Conservation (phyloP, 2,113 vertebrate species). For the Rhea americana region DNA sequence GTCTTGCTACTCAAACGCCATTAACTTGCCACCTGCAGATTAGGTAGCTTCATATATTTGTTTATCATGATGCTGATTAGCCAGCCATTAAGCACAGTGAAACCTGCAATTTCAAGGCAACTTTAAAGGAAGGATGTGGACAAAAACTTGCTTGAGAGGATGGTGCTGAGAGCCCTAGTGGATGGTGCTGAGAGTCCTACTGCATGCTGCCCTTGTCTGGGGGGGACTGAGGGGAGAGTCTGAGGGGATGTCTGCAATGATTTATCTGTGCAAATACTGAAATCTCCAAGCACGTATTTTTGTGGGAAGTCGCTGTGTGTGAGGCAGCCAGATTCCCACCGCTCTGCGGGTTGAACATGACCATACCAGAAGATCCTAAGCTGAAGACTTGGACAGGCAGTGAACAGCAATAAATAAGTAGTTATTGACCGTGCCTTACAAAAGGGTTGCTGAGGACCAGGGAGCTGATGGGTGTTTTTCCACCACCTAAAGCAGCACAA, state of each 20-base stretch:
- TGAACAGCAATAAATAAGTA: not conserved
- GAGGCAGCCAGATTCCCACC: rapidly evolving
- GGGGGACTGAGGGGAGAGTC: not conserved
- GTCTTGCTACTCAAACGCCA: not conserved
- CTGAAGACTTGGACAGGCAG: not conserved
- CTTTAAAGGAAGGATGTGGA: not conserved
- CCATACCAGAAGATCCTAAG: not conserved
- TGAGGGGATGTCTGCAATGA: not conserved
- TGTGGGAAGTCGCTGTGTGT: rapidly evolving
- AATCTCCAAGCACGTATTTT: not conserved
- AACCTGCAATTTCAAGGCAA: not conserved
- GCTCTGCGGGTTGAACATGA: rapidly evolving
- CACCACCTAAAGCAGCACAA: not conserved
- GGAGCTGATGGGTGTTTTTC: not conserved
- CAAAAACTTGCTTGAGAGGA: not conserved
- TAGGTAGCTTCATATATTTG: not conserved
- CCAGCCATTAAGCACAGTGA: not conserved
- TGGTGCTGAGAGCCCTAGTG: not conserved
- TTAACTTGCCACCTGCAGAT: not conserved
- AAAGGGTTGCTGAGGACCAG: not conserved
- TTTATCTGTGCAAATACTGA: no score
- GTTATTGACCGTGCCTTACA: not conserved
- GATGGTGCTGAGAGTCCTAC: not conserved
- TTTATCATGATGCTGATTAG: not conserved
- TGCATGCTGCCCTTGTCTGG: not conserved